Base-by-base conservation (phyloP, 2,888 invertebrate species). In the Drosophila ezoana region DNA sequence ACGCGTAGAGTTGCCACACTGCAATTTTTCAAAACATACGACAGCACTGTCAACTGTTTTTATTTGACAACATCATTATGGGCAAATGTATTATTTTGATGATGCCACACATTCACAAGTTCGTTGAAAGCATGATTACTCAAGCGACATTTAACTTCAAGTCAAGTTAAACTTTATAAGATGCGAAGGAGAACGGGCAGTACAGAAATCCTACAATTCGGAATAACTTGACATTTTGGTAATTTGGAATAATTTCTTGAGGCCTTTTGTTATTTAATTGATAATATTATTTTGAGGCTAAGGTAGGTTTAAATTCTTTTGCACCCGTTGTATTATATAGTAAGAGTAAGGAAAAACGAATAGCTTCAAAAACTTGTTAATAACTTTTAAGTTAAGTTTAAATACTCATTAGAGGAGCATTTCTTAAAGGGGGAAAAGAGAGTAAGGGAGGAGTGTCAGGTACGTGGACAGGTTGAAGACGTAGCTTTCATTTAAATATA, bases 391-490 rank as follows among this genome's bases (percentile, higher is more conserved):
- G 18, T n/a, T 32, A 18, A n/a, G 13, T 9, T n/a, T 18, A 44
- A 9, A 8, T 2, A 35, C 40, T 32, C 52, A 35, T 45, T 33
- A 13, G 45, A n/a, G 9, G 38, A 38, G 44, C 13, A 13, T 13
- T 43, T 1, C 6, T 32, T 37, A 6, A 16, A 32, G n/a, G 14
- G 44, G 47, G 41, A 51, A 58, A 49, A 13, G 11, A 35, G 35
- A 18, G 49, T 45, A 40, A 47, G 58, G 47, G 64, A 41, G 43
- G 60, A 35, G 52, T 67, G 67, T 86, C 85, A 86, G 85, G 85
- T 86, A 86, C 87, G 37, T 63, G 73, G 87, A 86, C 82, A 87
- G 87, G 82, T 79, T 79, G 72, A 86, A 83, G 71, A 74, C 74
- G 65, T 83, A 67, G 86, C 76, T 76, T 87, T 72, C 68, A 79